Percentiles rank a stretch among this genome's conserved stretches.
phyloP scores from a whole-genome alignment of 2,888 invertebrate genomes.

The Thyatira batis region DNA sequence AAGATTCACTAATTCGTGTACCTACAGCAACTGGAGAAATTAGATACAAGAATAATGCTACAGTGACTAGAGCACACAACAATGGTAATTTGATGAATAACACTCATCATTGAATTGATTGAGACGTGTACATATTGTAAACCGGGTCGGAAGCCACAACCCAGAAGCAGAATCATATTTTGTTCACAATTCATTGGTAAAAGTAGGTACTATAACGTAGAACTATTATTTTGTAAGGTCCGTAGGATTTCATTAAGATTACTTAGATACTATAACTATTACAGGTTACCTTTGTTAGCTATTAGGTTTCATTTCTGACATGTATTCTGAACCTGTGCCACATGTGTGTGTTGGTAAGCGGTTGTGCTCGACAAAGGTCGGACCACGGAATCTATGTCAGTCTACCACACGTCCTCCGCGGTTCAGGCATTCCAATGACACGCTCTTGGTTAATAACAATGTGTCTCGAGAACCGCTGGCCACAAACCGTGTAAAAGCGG shows the following conservation, averaged over 20 bases:
- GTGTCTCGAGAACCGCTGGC: conserved; percentile 56
- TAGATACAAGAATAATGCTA: conserved; percentile 28
- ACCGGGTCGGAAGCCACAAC: neutral
- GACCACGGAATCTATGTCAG: conserved; percentile 65
- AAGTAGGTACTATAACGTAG: neutral
- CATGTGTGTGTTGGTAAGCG: conserved; percentile 8
- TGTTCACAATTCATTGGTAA: neutral
- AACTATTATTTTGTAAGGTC: neutral
- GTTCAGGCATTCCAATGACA: conserved; percentile 60
- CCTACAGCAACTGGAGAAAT: conserved; percentile 44
- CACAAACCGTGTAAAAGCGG: conserved; percentile 80
- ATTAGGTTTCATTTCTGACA: conserved; percentile 2
- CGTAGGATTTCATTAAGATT: neutral
- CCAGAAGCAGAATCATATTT: conserved; percentile 1
- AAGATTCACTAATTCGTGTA: conserved; percentile 62
- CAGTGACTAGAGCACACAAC: neutral
- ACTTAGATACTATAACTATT: neutral
- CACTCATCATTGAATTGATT: conserved; percentile 3
- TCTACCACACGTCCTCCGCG: conserved; percentile 60
- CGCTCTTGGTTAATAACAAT: conserved; percentile 70
- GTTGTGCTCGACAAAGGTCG: conserved; percentile 34
- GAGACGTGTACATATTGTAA: neutral
- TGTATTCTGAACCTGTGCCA: conserved; percentile 11
- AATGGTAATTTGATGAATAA: conserved; percentile 1
- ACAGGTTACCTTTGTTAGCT: neutral